These are phyloP conservation scores for Phorcus lineatus DNA, from an alignment of 2,888 invertebrate genomes.

Conservation along the genomic window DNA sequence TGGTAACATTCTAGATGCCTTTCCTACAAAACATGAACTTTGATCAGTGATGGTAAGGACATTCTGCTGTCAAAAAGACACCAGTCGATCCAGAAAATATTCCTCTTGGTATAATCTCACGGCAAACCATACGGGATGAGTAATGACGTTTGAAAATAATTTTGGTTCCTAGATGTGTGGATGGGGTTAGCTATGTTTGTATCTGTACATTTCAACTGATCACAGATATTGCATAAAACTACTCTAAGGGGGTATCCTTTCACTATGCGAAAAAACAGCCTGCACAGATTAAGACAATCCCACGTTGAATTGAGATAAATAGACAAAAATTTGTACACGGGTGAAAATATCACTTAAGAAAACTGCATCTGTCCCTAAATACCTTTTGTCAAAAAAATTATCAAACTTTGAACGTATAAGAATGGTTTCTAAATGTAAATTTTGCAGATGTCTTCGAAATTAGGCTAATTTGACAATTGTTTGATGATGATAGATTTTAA, in stretches of 20 bases:
- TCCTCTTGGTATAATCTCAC: neutral
- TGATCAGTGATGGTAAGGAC: too few relatives aligned
- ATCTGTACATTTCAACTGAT: neutral
- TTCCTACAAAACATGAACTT: too few relatives aligned
- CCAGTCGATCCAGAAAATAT: neutral
- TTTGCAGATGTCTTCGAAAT: too few relatives aligned
- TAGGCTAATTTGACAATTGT: too few relatives aligned
- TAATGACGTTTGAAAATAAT: neutral
- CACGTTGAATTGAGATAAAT: neutral
- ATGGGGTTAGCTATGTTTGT: neutral
- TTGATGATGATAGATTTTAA: too few relatives aligned
- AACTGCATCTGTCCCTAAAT: neutral
- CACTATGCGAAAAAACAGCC: neutral
- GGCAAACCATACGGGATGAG: neutral
- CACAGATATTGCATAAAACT: conserved; percentile 7
- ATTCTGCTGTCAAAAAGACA: too few relatives aligned
- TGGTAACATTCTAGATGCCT: neutral
- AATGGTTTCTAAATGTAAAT: too few relatives aligned
- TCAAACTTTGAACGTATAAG: too few relatives aligned
- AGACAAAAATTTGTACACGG: neutral
- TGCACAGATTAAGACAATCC: neutral
- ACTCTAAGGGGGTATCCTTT: neutral
- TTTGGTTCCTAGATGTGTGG: neutral
- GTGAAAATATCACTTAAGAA: neutral
- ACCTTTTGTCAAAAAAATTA: too few relatives aligned